A percentile compares a stretch with the other conserved stretches of the same genome.
phyloP scores from a whole-genome alignment of 2,797 vertebrate species.

The Leptatherina wallacei region DNA sequence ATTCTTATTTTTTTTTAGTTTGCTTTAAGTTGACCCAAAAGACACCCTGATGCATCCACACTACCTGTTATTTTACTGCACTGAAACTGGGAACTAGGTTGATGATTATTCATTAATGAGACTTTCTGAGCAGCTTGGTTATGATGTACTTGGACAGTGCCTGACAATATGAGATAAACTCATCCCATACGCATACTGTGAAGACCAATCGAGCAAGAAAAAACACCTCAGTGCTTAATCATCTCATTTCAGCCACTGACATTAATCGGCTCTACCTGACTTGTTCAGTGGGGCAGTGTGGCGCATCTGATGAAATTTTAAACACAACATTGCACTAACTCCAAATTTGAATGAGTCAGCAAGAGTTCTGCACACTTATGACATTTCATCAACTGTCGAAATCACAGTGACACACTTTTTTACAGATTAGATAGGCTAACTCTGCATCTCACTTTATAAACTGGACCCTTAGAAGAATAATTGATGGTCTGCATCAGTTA shows the following conservation, averaged over 20 bases:
- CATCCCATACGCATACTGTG: conserved; percentile 34
- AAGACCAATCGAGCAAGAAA: conserved; percentile 38
- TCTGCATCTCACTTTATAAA: conserved; percentile 65
- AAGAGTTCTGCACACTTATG: conserved; percentile 30
- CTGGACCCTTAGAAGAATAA: conserved; percentile 8
- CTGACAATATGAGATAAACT: conserved; percentile 32
- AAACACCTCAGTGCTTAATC: conserved; percentile 49
- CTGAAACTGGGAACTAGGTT: neutral
- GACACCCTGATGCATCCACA: neutral
- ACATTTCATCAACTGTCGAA: conserved; percentile 45
- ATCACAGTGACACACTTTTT: conserved; percentile 43
- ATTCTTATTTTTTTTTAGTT: neutral
- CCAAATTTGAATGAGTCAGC: conserved; percentile 65
- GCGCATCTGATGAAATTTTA: conserved; percentile 50
- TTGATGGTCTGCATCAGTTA: neutral
- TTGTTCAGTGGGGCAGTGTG: conserved; percentile 27
- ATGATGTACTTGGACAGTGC: neutral
- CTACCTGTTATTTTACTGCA: neutral
- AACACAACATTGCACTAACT: conserved; percentile 55
- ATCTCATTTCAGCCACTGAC: conserved; percentile 53
- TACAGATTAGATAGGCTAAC: conserved; percentile 42
- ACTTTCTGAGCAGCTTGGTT: neutral
- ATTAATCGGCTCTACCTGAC: conserved; percentile 58
- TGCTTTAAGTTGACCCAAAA: neutral
- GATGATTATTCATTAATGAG: conserved; percentile 8